phyloP scores from a whole-genome alignment of 2,888 invertebrate genomes.

The Ornithoptera priamus region DNA sequence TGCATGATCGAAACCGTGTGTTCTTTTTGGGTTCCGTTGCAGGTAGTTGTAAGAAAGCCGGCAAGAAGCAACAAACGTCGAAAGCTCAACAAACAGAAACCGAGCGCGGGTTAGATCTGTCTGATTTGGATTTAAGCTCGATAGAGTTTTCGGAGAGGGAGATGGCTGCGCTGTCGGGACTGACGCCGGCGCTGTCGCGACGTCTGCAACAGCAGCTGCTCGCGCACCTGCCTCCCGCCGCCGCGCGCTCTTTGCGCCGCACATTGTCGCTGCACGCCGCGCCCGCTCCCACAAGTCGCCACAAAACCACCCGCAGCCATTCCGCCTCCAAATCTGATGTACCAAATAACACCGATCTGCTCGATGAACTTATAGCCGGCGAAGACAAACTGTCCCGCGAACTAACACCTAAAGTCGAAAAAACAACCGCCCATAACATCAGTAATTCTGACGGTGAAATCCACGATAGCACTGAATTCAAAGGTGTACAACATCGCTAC shows the following conservation, averaged over 20 bases:
- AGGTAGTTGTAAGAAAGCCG: constrained; percentile 73
- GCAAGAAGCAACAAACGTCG: constrained; percentile 58
- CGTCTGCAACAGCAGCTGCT: constrained; percentile 86
- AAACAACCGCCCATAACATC: background rate
- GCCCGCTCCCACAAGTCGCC: constrained; percentile 48
- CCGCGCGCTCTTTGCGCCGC: constrained; percentile 83
- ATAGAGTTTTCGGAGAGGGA: constrained; percentile 85
- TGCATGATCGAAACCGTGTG: constrained; percentile 80
- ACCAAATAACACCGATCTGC: constrained; percentile 25
- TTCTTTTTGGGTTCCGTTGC: constrained; percentile 72
- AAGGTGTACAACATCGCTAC: constrained; percentile 26
- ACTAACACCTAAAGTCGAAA: constrained; percentile 7
- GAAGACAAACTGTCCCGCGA: constrained; percentile 10
- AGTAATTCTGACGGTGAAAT: constrained; percentile 11
- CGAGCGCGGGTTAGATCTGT: constrained; percentile 71
- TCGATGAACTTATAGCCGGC: constrained; percentile 31
- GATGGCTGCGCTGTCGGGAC: constrained; percentile 73
- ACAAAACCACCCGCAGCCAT: constrained; percentile 52
- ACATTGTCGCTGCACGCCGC: constrained; percentile 79
- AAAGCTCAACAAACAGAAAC: constrained; percentile 43
- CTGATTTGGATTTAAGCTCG: constrained; percentile 84
- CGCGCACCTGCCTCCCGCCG: constrained; percentile 84
- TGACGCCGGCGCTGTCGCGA: constrained; percentile 85
- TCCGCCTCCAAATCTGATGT: constrained; percentile 28
- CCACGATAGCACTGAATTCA: constrained; percentile 8